A percentile compares a stretch with the other conserved stretches of the same genome.
Evolutionary conservation across 1,140 invertebrate genomes (phyloP).

Genomic region (Alviniconcha marisindica): DNA sequence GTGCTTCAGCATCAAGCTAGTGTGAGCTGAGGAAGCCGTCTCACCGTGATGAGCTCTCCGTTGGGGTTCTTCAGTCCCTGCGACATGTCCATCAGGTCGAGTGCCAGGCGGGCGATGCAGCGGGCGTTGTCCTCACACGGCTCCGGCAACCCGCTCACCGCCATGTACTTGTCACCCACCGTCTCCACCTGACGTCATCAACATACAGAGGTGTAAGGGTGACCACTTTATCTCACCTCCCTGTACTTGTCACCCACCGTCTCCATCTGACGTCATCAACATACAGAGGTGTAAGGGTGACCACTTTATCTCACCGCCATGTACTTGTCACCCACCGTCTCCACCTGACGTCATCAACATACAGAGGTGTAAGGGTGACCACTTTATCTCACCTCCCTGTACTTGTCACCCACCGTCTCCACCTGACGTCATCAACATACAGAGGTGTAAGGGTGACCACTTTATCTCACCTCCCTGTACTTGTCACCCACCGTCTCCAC

Average conservation of each 20-base stretch:
- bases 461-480: constrained; percentile 99
- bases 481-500: constrained; percentile 99
- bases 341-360: constrained; percentile 85
- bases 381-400: constrained; percentile 99
- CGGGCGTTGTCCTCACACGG: constrained; percentile 92
- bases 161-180: constrained; percentile 99
- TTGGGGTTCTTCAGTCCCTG: constrained; percentile 89
- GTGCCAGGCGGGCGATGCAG: constrained; percentile 92
- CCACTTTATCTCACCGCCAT: constrained; percentile 99
- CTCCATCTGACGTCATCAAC: constrained; percentile 86
- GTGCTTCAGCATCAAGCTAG: too few relatives aligned
- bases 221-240: too few relatives aligned
- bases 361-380: too few relatives aligned
- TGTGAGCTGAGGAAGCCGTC: too few relatives aligned
- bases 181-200: constrained; percentile 91
- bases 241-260: constrained; percentile 99
- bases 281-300: too few relatives aligned
- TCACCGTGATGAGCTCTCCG: constrained; percentile 85
- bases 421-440: constrained; percentile 84
- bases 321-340: constrained; percentile 99
- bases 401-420: constrained; percentile 99
- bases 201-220: too few relatives aligned
- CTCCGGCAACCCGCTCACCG: constrained; percentile 96
- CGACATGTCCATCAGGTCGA: constrained; percentile 97
- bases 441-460: too few relatives aligned